Evolutionary conservation across 2,888 invertebrate genomes (phyloP), one percentile per base, ranked within the genome.

Genomic region (Leptarthrus brevirostris): DNA sequence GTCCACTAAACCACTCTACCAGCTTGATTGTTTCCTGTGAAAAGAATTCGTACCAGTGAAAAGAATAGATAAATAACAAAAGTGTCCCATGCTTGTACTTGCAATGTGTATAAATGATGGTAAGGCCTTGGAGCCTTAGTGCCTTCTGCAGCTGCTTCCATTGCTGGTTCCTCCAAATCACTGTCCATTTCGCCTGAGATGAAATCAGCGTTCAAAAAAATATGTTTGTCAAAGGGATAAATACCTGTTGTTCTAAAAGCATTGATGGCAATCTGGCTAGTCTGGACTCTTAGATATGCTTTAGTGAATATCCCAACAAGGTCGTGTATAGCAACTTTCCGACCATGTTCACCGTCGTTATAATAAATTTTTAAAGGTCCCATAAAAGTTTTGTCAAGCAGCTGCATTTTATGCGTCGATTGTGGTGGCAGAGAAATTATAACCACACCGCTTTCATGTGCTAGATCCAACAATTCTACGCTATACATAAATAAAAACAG

Each of bases 391-490:
- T 74, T 74, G 22, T 76, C 74, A 5, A 77, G 72, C 2, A 74
- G 58, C 14, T 74, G 74, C 69, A 70, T 58, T 18, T 74, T 74
- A 24, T 74, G 74, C 12, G 54, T 64, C 54, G 73, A 61, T 49
- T 76, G 76, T 8, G 75, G 76, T 12, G 77, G 75, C 8, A 76
- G 30, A 14, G 76, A 76, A 40, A 76, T 72, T 8, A 77, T 76
- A 18, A 56, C 54, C 12, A 76, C 76, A 2, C 22, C 54, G 40
- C 74, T 54, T 24, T 77, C 14, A 22, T 72, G 56, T 1, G 75
- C 73, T n/a, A 76, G 44, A 18, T 78, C 47, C 12, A 47, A 10
- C n/a, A 10, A 75, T 66, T 79, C 77, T 20, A 80, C n/a, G n/a
- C n/a, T n/a, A n/a, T n/a, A n/a, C n/a, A n/a, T n/a, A n/a, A n/a